Conservation (phyloP, 2,888 invertebrate species). For the Lydus trimaculatus region DNA sequence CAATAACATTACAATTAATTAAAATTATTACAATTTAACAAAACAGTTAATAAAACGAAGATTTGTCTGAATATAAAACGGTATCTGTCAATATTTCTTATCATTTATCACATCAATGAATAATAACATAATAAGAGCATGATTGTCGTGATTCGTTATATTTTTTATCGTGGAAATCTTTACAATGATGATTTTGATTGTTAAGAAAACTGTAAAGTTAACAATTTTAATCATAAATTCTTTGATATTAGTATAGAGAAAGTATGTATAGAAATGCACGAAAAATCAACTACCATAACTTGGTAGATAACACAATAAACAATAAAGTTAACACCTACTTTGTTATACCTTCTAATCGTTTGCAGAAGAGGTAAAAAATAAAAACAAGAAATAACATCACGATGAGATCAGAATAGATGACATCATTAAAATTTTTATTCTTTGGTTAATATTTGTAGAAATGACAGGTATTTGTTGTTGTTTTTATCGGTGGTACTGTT, state of each 20-base stretch:
- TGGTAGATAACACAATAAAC: slow-evolving; percentile 2
- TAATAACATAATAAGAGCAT: no score
- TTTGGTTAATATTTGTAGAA: not conserved
- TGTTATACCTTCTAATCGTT: slow-evolving; percentile 1
- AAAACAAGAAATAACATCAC: not conserved
- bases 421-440: slow-evolving; percentile 2
- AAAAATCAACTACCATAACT: not conserved
- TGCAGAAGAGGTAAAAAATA: not conserved
- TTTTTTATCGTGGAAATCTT: not conserved
- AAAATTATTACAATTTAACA: not conserved
- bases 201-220: not conserved
- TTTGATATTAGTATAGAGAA: not conserved
- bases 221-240: not conserved
- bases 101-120: no score
- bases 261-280: not conserved
- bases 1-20: not conserved
- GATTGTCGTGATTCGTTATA: slow-evolving; percentile 2
- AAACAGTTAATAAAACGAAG: not conserved
- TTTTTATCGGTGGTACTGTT: not conserved
- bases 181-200: not conserved
- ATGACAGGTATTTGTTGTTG: slow-evolving; percentile 1
- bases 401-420: slow-evolving; percentile 11
- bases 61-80: not conserved
- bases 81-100: not conserved
- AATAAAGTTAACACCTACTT: not conserved